Evolutionary conservation across 2,888 invertebrate species (phyloP).

Genomic region (Tetanocera ferruginea): DNA sequence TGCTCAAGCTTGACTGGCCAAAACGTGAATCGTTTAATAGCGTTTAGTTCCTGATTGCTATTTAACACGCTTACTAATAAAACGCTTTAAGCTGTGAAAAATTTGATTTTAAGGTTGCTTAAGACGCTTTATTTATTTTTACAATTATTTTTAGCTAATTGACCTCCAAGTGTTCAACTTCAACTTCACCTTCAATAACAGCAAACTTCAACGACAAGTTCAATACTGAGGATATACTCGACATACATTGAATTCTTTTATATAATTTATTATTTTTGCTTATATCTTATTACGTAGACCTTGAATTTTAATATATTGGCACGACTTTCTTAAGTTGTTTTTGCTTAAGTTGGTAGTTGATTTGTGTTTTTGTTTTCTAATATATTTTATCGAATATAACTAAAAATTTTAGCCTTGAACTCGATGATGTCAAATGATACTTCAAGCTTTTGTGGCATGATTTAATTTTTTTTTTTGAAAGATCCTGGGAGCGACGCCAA

Average conservation of each 20-base stretch:
- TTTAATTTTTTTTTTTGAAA: too few species aligned
- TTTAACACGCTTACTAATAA: background rate
- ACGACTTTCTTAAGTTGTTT: background rate
- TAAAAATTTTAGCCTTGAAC: too few species aligned
- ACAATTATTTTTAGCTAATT: too few species aligned
- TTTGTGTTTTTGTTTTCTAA: background rate
- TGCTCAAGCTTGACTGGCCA: conserved; percentile 19
- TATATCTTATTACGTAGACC: background rate
- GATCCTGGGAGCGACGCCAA: background rate
- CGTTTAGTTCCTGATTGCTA: conserved; percentile 28
- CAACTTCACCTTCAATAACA: background rate
- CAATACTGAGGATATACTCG: background rate
- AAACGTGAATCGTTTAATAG: conserved; percentile 13
- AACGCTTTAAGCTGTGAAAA: background rate
- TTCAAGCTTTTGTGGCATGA: too few species aligned
- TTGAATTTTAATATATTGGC: too few species aligned
- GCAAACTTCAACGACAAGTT: background rate
- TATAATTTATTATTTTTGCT: background rate
- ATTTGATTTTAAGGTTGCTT: background rate
- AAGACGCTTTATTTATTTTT: too few species aligned
- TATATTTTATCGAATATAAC: too few species aligned
- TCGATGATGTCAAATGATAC: too few species aligned
- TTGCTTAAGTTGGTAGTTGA: background rate
- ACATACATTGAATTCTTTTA: background rate
- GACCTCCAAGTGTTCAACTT: background rate